Percentiles rank a stretch among this genome's conserved stretches.
These are phyloP conservation scores for Physella acuta DNA, from an alignment of 1,140 invertebrate genomes.

Conservation along the genomic window DNA sequence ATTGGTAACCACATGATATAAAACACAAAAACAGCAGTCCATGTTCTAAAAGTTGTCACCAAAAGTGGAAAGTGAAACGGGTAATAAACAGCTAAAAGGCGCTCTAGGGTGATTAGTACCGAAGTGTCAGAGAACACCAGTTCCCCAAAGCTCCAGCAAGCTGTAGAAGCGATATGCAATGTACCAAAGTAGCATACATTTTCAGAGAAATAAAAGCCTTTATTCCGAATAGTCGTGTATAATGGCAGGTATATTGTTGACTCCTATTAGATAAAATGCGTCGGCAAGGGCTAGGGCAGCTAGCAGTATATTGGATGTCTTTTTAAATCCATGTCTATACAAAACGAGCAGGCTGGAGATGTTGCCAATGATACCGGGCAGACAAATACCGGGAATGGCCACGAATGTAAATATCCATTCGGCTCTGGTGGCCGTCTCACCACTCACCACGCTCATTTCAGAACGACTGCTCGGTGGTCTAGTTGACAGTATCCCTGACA, in stretches of 20 bases:
- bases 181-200: no score
- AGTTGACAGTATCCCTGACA: no score
- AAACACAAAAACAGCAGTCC: not conserved
- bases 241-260: not conserved
- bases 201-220: no score
- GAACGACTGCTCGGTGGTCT: no score
- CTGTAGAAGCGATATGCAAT: not conserved
- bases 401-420: conserved; percentile 11
- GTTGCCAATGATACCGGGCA: conserved; percentile 9
- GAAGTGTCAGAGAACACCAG: conserved; percentile 7
- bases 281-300: not conserved
- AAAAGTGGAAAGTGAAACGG: conserved; percentile 9
- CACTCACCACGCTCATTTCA: not conserved
- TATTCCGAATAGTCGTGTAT: conserved; percentile 7
- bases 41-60: conserved; percentile 1
- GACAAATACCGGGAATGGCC: not conserved
- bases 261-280: conserved; percentile 1
- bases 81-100: not conserved
- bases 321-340: conserved; percentile 8
- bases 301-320: conserved; percentile 13
- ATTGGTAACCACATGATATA: conserved; percentile 6
- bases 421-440: not conserved
- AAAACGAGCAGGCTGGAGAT: conserved; percentile 7
- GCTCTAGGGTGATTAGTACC: conserved; percentile 6
- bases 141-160: conserved; percentile 14